Evolutionary conservation across 2,888 invertebrate genomes (phyloP).

Genomic region (Spodoptera exigua): DNA sequence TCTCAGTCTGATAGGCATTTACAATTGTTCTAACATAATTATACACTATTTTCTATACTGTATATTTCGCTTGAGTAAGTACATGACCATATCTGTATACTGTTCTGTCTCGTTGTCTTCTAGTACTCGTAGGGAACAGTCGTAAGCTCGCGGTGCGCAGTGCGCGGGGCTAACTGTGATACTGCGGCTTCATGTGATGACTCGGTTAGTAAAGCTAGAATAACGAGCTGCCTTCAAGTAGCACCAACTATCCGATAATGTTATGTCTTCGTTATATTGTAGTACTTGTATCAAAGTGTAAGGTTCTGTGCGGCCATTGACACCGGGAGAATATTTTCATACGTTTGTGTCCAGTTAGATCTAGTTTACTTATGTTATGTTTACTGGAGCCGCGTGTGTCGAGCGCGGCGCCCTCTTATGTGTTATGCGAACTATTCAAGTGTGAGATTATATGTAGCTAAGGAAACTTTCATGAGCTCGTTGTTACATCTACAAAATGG

Average conservation of each 20-base stretch:
- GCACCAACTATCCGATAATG: constrained; percentile 41
- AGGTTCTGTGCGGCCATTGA: constrained; percentile 55
- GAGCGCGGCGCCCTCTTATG: constrained; percentile 40
- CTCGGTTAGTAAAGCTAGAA: constrained; percentile 65
- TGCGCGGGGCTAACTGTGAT: too few species aligned
- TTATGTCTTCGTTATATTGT: constrained; percentile 41
- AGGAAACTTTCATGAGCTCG: constrained; percentile 64
- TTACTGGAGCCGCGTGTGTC: constrained; percentile 54
- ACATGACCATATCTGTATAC: constrained; percentile 27
- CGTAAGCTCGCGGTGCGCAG: constrained; percentile 66
- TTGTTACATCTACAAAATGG: constrained; percentile 64
- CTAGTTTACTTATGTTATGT: constrained; percentile 53
- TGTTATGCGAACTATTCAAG: constrained; percentile 49
- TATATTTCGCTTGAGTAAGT: constrained; percentile 41
- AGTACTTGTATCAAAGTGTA: constrained; percentile 43
- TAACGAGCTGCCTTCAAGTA: constrained; percentile 49
- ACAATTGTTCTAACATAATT: constrained; percentile 44
- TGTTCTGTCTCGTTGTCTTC: constrained; percentile 36
- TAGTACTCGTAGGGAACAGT: constrained; percentile 44
- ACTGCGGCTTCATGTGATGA: constrained; percentile 41
- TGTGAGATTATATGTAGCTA: constrained; percentile 72
- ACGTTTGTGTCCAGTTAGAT: constrained; percentile 44
- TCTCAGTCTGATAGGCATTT: constrained; percentile 45
- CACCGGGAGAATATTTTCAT: constrained; percentile 54
- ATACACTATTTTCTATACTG: constrained; percentile 47